Evolutionary conservation across 2,113 vertebrate species (phyloP), one percentile per base, ranked within the genome.

Genomic region (Phalacrocorax pelagicus): DNA sequence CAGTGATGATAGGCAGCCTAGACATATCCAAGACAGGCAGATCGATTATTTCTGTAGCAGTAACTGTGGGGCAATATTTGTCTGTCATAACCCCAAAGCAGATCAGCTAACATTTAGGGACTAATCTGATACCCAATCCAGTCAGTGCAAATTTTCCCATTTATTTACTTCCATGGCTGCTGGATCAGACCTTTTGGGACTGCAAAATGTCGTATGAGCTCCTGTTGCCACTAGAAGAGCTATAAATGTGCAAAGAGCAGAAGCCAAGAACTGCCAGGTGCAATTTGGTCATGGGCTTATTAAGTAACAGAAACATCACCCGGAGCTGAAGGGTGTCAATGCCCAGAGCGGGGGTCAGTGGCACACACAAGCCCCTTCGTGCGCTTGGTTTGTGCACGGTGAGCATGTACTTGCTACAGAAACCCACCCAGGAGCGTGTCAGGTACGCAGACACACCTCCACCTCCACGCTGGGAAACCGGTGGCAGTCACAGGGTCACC

Each of bases 41-140:
- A 97, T 97, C 87, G 87, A 96, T 97, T 96, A 86, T 86, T 96
- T 75, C 90, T 95, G 74, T 95, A 96, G 96, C 92, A 93, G 91
- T 95, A 95, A 97, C 95, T 81, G 90, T 96, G 89, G 94, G 93
- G 96, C 94, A 97, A 96, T 97, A 97, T 97, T 97, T 97, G 96
- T 88, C 97, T 97, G 97, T 95, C 95, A 91, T 91, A 97, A 97
- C 95, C 95, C 87, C 91, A 96, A 87, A 97, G 94, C 90, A 94
- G 93, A 94, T 97, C 94, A 94, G 81, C 97, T 63, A 96, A 95
- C 93, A 97, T 93, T 95, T 97, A 90, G 91, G 95, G 81, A 90
- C 97, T 97, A 94, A 94, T 91, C 87, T 58, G 91, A 91, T 88
- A 81, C 87, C 85, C 84, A 59, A 81, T 86, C 89, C 93, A 91